phyloP scores from a whole-genome alignment of 2,888 invertebrate species.

The Apantesis nais region DNA sequence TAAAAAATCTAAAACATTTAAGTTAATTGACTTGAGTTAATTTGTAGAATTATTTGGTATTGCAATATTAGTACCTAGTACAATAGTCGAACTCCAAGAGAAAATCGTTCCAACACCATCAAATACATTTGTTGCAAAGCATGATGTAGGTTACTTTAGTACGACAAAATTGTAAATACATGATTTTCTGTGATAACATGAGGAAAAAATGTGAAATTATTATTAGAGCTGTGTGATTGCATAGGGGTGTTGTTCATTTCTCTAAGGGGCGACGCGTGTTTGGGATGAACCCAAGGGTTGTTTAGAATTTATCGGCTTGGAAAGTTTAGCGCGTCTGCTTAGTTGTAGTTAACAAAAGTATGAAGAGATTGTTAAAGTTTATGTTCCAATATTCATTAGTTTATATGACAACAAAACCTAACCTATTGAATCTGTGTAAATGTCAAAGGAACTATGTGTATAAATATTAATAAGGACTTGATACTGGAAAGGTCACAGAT shows the following conservation, averaged over 20 bases:
- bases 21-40: slow-evolving; percentile 16
- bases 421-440: slow-evolving; percentile 18
- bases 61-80: neutral
- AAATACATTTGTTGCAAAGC: slow-evolving; percentile 73
- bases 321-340: slow-evolving; percentile 30
- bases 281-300: slow-evolving; percentile 52
- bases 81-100: slow-evolving; percentile 61
- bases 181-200: slow-evolving; percentile 87
- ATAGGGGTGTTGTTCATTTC: slow-evolving; percentile 79
- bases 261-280: slow-evolving; percentile 69
- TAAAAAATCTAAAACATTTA: slow-evolving; percentile 19
- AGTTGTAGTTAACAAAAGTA: slow-evolving; percentile 23
- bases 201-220: slow-evolving; percentile 77
- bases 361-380: slow-evolving; percentile 27
- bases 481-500: slow-evolving; percentile 19
- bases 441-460: slow-evolving; percentile 14
- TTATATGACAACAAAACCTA: slow-evolving; percentile 23
- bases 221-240: slow-evolving; percentile 85
- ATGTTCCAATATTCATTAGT: slow-evolving; percentile 28
- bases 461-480: slow-evolving; percentile 19
- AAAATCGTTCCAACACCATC: slow-evolving; percentile 67
- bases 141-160: slow-evolving; percentile 80
- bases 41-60: neutral
- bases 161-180: slow-evolving; percentile 86
- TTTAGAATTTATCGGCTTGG: slow-evolving; percentile 30